Evolutionary conservation across 2,888 invertebrate genomes (phyloP).

Genomic region (Eurytoma adleriae): DNA sequence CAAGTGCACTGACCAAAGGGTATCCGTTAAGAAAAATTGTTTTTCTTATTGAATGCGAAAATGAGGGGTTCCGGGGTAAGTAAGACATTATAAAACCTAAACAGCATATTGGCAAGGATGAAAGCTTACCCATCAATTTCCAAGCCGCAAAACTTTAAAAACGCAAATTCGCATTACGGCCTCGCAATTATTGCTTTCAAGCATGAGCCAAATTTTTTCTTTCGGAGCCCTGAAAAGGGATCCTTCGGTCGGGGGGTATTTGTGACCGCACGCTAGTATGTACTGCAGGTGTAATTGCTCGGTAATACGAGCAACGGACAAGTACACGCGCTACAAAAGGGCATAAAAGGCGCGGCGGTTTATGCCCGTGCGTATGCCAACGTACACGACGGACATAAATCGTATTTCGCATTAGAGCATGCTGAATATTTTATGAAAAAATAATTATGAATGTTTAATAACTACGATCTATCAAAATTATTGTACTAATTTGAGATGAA

Average conservation of each 20-base stretch:
- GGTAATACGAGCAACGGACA: conserved; percentile 49
- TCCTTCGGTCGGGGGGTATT: background rate
- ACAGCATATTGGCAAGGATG: background rate
- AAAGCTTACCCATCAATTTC: conserved; percentile 14
- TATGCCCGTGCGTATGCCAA: conserved; percentile 6
- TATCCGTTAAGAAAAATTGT: too few relatives aligned
- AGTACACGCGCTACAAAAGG: conserved; percentile 19
- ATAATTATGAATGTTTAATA: too few relatives aligned
- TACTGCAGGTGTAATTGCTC: conserved; percentile 50
- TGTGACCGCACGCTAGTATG: conserved; percentile 19
- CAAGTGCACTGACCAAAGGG: too few relatives aligned
- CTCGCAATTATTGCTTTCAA: conserved; percentile 25
- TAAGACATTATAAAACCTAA: conserved; percentile 25
- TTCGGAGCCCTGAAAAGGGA: conserved; percentile 6
- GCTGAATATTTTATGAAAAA: conserved; percentile 2
- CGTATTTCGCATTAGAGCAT: background rate
- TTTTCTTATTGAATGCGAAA: too few relatives aligned
- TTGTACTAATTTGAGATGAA: too few relatives aligned
- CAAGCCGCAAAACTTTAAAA: conserved; percentile 14
- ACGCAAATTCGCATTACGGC: background rate
- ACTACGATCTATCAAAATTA: too few relatives aligned
- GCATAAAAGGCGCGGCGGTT: conserved; percentile 34
- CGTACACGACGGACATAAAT: conserved; percentile 1
- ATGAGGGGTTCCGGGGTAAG: background rate
- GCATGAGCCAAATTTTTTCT: background rate